These are phyloP conservation scores for Chaetorhynchus papuensis DNA, from an alignment of 2,113 vertebrate genomes.

Conservation along the genomic window DNA sequence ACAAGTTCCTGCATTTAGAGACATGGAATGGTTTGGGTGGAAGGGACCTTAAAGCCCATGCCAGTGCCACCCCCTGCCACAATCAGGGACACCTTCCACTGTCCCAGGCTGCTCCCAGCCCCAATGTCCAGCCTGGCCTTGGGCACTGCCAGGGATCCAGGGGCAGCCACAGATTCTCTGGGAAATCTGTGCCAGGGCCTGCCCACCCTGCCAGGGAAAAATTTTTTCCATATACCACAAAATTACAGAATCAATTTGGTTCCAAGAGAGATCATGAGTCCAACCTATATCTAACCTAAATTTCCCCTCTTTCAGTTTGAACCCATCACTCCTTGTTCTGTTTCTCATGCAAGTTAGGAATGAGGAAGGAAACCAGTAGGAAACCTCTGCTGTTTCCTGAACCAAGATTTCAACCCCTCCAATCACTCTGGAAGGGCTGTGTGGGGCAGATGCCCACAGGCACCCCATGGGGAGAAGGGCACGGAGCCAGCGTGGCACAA, in stretches of 20 bases:
- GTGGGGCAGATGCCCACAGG: neutral
- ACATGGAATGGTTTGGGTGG: neutral
- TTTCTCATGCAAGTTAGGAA: neutral
- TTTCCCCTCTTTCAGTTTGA: neutral
- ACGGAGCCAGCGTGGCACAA: fast-evolving
- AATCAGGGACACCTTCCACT: neutral
- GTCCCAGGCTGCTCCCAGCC: neutral
- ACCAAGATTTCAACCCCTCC: neutral
- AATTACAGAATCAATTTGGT: neutral
- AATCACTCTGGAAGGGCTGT: neutral
- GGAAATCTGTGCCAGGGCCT: neutral
- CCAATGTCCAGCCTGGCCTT: fast-evolving
- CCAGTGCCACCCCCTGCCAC: fast-evolving
- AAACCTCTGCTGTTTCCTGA: neutral
- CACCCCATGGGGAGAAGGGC: fast-evolving
- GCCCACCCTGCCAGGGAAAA: neutral
- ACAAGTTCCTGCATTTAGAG: neutral
- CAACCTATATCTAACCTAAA: neutral
- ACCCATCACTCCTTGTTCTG: neutral
- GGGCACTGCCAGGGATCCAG: neutral
- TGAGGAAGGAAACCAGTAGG: fast-evolving
- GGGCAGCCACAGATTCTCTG: neutral
- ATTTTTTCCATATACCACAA: neutral
- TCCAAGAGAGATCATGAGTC: neutral
- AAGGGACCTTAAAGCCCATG: neutral